Base-by-base conservation (phyloP, 1,140 invertebrate species). In the Drosophila kepulauana region DNA sequence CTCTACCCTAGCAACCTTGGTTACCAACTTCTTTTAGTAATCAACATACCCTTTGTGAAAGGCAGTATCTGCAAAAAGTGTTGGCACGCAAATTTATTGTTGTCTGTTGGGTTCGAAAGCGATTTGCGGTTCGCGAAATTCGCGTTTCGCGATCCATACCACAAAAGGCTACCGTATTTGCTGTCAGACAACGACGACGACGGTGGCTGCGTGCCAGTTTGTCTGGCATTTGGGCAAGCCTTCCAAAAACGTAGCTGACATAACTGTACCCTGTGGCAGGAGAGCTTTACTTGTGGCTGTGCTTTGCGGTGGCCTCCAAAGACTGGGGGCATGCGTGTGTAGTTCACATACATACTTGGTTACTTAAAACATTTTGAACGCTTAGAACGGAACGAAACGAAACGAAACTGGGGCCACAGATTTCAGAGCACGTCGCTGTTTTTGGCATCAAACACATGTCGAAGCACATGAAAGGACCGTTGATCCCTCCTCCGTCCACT, bases 21-120 rank as follows among this genome's bases (percentile, higher is more conserved):
- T 33, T 38, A 38, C 63, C 28, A 66, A 38, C 11, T 2, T 28
- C 1, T 5, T 8, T 1, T 43, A 5, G 54, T 13, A 73, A n/a
- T 41, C 45, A 2, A 3, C 11, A 81, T 86, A 79, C 82, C 65
- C 46, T 15, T 20, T 10, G 20, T 25, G 7, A 41, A 7, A 2
- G n/a, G 51, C 33, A 1, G 11, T n/a, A 4, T 6, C 28, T 33
- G 49, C 6, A 52, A 66, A 78, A 82, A 84, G 80, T 89, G 80
- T 87, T 87, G 85, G 85, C 85, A 87, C 82, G 82, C 84, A 87
- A 89, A 87, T 89, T 87, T 84, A 88, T 87, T 87, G 84, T 87
- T 87, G 84, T 86, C 82, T 78, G 78, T 56, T 73, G 78, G 49
- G 25, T 62, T 68, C 66, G 70, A 63, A 69, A 72, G 49, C 54